Evolutionary conservation across 1,140 invertebrate genomes (phyloP).

Genomic region (Matsumurasca onukii): DNA sequence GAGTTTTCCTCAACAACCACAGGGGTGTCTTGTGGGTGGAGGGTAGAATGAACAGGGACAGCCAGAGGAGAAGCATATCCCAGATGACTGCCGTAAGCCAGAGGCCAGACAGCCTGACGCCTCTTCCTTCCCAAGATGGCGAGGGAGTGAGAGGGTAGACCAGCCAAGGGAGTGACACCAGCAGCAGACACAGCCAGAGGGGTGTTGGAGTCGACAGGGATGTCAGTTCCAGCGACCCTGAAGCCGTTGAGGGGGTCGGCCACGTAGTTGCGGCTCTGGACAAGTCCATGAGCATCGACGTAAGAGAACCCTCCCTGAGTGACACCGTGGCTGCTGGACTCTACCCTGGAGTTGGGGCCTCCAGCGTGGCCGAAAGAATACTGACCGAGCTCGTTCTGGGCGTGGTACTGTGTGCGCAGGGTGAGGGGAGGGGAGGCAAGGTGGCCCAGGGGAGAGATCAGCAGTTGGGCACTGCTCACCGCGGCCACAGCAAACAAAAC

Average conservation of each 20-base stretch:
- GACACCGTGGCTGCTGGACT: conserved; percentile 60
- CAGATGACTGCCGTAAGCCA: too few relatives aligned
- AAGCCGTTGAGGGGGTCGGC: conserved; percentile 57
- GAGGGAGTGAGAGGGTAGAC: conserved; percentile 22
- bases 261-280: conserved; percentile 61
- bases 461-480: not conserved
- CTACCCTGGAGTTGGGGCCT: conserved; percentile 63
- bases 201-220: conserved; percentile 44
- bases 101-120: conserved; percentile 9
- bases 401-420: conserved; percentile 53
- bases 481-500: not conserved
- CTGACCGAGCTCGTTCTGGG: conserved; percentile 63
- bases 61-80: too few relatives aligned
- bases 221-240: conserved; percentile 55
- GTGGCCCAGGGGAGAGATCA: conserved; percentile 17
- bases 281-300: conserved; percentile 61
- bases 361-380: conserved; percentile 66
- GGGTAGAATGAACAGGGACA: conserved; percentile 39
- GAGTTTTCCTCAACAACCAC: too few relatives aligned
- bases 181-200: conserved; percentile 7
- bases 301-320: conserved; percentile 66
- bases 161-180: conserved; percentile 23
- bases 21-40: conserved; percentile 2
- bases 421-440: conserved; percentile 38
- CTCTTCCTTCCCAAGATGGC: conserved; percentile 29